Percentiles rank a stretch among this genome's conserved stretches.
These are phyloP conservation scores for Archips crataeganus DNA, from an alignment of 2,888 invertebrate species.

Conservation along the genomic window DNA sequence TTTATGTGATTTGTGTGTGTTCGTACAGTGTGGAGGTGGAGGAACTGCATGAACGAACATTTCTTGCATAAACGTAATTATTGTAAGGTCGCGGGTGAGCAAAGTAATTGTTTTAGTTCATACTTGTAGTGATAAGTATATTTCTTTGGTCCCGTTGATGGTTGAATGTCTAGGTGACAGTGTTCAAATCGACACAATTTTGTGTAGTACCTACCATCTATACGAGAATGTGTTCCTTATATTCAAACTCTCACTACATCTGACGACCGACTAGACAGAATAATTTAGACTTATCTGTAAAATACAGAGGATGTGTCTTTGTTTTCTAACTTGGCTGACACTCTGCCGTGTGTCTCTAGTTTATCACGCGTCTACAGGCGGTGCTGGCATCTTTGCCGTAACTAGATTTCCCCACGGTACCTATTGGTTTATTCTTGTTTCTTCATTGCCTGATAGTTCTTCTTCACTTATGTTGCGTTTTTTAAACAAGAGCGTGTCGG, in stretches of 20 bases:
- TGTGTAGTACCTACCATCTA: background rate
- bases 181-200: background rate
- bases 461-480: background rate
- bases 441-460: slow-evolving; percentile 10
- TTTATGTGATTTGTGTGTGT: too few relatives aligned
- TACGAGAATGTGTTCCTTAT: too few relatives aligned
- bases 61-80: too few relatives aligned
- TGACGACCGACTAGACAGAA: background rate
- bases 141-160: too few relatives aligned
- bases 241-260: too few relatives aligned
- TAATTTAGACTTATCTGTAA: background rate
- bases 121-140: too few relatives aligned
- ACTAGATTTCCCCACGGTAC: slow-evolving; percentile 26
- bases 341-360: background rate
- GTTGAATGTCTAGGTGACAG: too few relatives aligned
- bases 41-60: too few relatives aligned
- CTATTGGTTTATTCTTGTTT: slow-evolving; percentile 26
- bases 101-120: too few relatives aligned
- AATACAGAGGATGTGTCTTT: background rate
- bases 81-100: too few relatives aligned
- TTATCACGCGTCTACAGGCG: background rate
- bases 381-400: slow-evolving; percentile 2
- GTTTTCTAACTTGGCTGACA: background rate
- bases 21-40: too few relatives aligned
- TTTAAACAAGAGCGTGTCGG: background rate